Percentiles rank a stretch among this genome's conserved stretches.
phyloP scores from a whole-genome alignment of 1,140 invertebrate genomes.

The Euwallacea fornicatus region DNA sequence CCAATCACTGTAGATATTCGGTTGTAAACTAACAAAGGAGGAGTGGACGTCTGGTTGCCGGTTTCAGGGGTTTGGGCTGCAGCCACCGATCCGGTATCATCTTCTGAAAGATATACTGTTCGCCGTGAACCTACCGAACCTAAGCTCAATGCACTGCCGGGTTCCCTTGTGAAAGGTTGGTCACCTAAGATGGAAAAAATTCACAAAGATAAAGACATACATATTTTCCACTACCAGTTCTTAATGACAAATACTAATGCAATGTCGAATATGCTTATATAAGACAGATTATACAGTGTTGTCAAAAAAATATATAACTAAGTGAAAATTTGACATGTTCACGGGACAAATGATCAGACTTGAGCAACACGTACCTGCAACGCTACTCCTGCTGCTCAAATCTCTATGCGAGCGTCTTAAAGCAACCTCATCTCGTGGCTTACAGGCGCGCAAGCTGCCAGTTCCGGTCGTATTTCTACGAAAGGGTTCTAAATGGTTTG shows the following conservation, averaged over 20 bases:
- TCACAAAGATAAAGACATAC: not conserved
- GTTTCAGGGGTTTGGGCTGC: constrained; percentile 43
- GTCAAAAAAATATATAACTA: not conserved
- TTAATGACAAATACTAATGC: no score
- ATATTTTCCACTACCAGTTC: no score
- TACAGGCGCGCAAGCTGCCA: constrained; percentile 47
- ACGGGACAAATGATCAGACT: not conserved
- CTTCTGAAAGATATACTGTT: constrained; percentile 80
- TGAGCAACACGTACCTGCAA: constrained; percentile 41
- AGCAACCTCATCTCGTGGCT: constrained; percentile 51
- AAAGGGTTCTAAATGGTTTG: constrained; percentile 36
- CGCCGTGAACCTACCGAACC: constrained; percentile 76
- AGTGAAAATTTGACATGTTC: not conserved
- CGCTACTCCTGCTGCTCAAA: constrained; percentile 42
- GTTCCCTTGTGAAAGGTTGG: constrained; percentile 45
- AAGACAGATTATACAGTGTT: no score
- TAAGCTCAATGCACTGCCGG: constrained; percentile 61
- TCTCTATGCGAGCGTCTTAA: constrained; percentile 49
- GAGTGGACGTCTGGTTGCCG: constrained; percentile 49
- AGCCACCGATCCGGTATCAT: constrained; percentile 58
- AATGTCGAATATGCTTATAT: no score
- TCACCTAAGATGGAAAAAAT: constrained; percentile 41
- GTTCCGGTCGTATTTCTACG: constrained; percentile 57
- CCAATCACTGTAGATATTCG: constrained; percentile 79
- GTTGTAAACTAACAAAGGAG: constrained; percentile 75